Evolutionary conservation across 2,113 vertebrate species (phyloP).

Genomic region (Uria aalge): DNA sequence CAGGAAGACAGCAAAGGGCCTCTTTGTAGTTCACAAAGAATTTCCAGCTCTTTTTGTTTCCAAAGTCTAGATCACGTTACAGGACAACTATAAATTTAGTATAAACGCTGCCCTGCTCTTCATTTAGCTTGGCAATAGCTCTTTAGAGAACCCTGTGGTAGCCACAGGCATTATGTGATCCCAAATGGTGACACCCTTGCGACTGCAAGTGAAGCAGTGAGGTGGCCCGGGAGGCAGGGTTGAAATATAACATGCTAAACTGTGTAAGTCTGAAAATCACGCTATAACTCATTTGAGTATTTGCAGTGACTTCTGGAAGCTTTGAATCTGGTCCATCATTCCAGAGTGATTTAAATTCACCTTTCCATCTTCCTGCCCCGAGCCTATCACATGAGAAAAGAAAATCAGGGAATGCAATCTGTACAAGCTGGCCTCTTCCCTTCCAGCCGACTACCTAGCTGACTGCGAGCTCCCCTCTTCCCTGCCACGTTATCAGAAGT

Average conservation of each 20-base stretch:
- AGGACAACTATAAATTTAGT: neutral
- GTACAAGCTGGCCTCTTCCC: neutral
- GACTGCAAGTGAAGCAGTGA: neutral
- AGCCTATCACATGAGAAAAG: neutral
- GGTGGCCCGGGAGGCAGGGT: neutral
- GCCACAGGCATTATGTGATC: neutral
- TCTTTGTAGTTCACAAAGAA: neutral
- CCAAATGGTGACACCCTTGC: neutral
- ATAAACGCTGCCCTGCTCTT: neutral
- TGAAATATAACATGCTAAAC: neutral
- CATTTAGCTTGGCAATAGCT: neutral
- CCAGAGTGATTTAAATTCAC: neutral
- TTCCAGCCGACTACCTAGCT: neutral
- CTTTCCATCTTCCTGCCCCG: neutral
- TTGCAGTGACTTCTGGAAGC: neutral
- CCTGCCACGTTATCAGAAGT: neutral
- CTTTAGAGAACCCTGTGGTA: neutral
- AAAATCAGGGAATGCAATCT: neutral
- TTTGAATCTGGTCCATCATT: neutral
- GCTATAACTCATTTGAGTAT: neutral
- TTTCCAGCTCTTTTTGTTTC: neutral
- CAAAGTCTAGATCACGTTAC: neutral
- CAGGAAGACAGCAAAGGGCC: neutral
- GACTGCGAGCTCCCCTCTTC: neutral
- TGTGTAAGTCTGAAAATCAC: neutral